Base-by-base conservation (phyloP, 2,113 vertebrate genomes). In the Caloenas nicobarica region DNA sequence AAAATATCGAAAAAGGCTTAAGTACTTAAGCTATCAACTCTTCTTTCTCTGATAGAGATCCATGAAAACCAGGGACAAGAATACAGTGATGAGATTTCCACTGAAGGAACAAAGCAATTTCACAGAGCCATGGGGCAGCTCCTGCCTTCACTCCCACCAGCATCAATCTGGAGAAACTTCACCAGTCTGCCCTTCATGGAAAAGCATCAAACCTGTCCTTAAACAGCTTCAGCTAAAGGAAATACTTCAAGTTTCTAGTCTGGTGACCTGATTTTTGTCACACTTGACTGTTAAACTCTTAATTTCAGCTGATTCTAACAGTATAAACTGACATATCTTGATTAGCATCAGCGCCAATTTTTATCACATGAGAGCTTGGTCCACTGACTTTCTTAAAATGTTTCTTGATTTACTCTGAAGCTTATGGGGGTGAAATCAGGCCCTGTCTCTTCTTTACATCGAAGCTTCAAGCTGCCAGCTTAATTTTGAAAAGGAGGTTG, bases 1-100 rank as follows among this genome's bases (percentile, higher is more conserved):
- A 72, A 94, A 96, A 94, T 53, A 73, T 86, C 33, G 42, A 77
- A 58, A 88, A 95, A 72, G 65, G 88, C 68, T 94, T 76, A 88
- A 88, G 24, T 19, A 76, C 74, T 95, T 93, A 89, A 94, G 80
- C 33, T 87, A 73, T 82, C 15, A 7, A 70, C 58, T 93, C 26
- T 95, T 89, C 88, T 93, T 97, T 93, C 91, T 91, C 83, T 76
- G 62, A 88, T 22, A 38, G 60, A 46, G 53, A 70, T 16, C 86
- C 94, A 61, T n/a, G 71, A 95, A 92, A 73, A 62, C 40, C 65
- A 64, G 9, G 93, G 70, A 93, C 50, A 88, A 95, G 61, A 68
- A 23, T 19, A 76, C n/a, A 38, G 26, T 70, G 78, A 91, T 61
- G 86, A 90, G 89, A 93, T 65, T 93, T 89, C 60, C 89, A 64